These are phyloP conservation scores for Corythornis leucogaster DNA, from an alignment of 2,797 vertebrate species.

Conservation along the genomic window DNA sequence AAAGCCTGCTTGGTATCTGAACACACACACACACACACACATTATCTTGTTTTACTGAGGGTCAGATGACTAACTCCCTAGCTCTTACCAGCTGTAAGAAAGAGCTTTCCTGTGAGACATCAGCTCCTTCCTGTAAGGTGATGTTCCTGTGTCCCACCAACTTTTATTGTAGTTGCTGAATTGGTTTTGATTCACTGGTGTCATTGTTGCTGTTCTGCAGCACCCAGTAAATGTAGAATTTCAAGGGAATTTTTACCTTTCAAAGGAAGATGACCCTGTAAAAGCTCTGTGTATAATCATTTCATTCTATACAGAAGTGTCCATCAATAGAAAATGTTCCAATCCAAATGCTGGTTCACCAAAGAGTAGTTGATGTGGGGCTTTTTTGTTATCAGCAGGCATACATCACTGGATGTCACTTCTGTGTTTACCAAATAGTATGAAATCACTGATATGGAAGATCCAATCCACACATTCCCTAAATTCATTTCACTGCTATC, in stretches of 20 bases:
- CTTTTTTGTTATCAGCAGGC: neutral
- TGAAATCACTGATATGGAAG: slow-evolving; percentile 60
- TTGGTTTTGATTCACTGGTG: neutral
- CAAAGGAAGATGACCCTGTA: neutral
- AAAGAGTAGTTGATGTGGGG: neutral
- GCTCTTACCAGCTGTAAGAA: neutral
- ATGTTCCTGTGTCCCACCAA: neutral
- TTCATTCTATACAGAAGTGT: neutral
- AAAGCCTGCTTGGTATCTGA: neutral
- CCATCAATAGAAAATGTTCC: neutral
- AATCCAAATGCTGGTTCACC: neutral
- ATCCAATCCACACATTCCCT: slow-evolving; percentile 48
- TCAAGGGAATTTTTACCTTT: neutral
- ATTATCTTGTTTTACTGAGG: slow-evolving; percentile 9
- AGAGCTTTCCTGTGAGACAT: neutral
- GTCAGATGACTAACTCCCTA: neutral
- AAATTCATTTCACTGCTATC: slow-evolving; percentile 66
- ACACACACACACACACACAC: neutral
- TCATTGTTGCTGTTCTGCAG: neutral
- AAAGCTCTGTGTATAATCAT: neutral
- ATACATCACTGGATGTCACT: slow-evolving; percentile 24
- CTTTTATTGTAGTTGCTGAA: neutral
- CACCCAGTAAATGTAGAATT: neutral
- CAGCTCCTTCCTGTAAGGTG: neutral
- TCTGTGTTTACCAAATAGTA: slow-evolving; percentile 59